phyloP scores from a whole-genome alignment of 2,888 invertebrate genomes.

The Rutpela maculata region DNA sequence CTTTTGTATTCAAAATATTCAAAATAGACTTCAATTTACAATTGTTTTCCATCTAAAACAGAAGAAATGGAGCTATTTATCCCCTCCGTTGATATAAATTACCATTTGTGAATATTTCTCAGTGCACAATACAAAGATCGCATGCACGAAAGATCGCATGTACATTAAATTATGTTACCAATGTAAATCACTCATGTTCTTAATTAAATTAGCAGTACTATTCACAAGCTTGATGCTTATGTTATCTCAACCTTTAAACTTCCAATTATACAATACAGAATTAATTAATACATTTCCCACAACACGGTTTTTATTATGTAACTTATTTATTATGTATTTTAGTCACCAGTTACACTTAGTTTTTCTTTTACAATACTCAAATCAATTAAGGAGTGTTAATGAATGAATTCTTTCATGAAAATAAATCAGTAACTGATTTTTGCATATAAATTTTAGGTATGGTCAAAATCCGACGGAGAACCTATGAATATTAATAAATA shows the following conservation, averaged over 20 bases:
- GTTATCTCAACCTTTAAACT: constrained; percentile 11
- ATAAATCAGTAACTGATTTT: too few relatives aligned
- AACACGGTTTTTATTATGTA: neutral
- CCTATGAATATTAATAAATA: too few relatives aligned
- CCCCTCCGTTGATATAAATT: neutral
- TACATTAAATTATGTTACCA: neutral
- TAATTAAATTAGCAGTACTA: constrained; percentile 25
- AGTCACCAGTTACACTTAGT: neutral
- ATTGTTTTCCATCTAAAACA: too few relatives aligned
- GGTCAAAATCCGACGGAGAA: too few relatives aligned
- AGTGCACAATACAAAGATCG: neutral
- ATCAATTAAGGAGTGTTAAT: too few relatives aligned
- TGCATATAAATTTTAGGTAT: too few relatives aligned
- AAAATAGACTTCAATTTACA: too few relatives aligned
- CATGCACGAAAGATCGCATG: neutral
- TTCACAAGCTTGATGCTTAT: constrained; percentile 8
- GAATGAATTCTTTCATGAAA: too few relatives aligned
- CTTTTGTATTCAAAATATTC: too few relatives aligned
- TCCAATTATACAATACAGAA: constrained; percentile 10
- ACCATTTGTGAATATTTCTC: neutral
- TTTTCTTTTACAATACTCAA: too few relatives aligned
- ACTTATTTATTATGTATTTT: neutral
- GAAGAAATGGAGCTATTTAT: too few relatives aligned
- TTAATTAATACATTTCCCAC: constrained; percentile 17
- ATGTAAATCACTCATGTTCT: neutral